phyloP scores from a whole-genome alignment of 2,888 invertebrate genomes.

The Pollenia amentaria region DNA sequence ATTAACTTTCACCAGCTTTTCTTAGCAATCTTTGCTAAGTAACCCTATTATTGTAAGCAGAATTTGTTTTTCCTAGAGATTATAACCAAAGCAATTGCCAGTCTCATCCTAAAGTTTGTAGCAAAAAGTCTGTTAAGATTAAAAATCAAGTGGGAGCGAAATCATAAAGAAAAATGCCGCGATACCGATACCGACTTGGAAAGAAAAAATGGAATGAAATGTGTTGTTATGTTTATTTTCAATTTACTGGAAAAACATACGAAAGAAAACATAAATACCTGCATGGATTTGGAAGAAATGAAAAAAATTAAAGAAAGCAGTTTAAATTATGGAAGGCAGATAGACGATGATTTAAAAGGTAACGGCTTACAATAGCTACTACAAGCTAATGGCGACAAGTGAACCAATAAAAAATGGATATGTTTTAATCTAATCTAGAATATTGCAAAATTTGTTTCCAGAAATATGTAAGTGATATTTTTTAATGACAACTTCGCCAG shows the following conservation, averaged over 20 bases:
- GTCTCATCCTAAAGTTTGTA: background rate
- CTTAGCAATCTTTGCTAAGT: background rate
- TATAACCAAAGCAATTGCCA: background rate
- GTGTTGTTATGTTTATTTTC: background rate
- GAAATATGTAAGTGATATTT: too few species aligned
- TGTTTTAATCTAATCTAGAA: too few species aligned
- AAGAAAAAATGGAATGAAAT: background rate
- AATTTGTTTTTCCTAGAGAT: constrained; percentile 21
- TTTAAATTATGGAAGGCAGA: too few species aligned
- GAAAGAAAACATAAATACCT: background rate
- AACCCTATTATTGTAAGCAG: background rate
- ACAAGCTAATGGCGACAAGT: too few species aligned
- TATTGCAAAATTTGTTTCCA: too few species aligned
- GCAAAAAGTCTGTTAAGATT: constrained; percentile 8
- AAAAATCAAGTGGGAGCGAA: background rate
- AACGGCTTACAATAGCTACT: too few species aligned
- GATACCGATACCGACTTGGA: background rate
- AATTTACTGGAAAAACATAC: too few species aligned
- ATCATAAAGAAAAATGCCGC: background rate
- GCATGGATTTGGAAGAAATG: too few species aligned
- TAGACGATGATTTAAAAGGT: too few species aligned
- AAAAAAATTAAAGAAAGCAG: too few species aligned
- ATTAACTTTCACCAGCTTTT: constrained; percentile 1
- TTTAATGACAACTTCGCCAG: too few species aligned
- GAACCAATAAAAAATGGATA: too few species aligned